phyloP scores from a whole-genome alignment of 2,888 invertebrate species.

The Rhaphigaster nebulosa region DNA sequence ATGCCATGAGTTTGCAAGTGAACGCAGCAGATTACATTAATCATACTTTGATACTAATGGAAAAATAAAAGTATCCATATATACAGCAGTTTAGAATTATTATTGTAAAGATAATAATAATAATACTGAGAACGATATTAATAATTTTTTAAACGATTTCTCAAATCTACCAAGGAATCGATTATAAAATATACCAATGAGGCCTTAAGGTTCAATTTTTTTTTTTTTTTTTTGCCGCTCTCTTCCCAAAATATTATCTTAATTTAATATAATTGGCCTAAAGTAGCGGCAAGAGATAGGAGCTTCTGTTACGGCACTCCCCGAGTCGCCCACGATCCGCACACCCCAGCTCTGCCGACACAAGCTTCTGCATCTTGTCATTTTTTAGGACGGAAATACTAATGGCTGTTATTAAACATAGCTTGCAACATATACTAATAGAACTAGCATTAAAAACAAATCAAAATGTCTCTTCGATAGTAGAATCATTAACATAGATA shows the following conservation, averaged over 20 bases:
- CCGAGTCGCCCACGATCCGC: not conserved
- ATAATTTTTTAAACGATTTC: not conserved
- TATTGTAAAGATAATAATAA: too few relatives aligned
- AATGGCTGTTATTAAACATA: not conserved
- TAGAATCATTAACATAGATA: not conserved
- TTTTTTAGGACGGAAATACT: slow-evolving; percentile 17
- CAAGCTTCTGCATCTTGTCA: not conserved
- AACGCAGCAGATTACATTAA: too few relatives aligned
- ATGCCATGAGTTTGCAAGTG: too few relatives aligned
- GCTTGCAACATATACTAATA: not conserved
- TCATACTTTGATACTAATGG: too few relatives aligned
- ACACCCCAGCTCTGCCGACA: not conserved
- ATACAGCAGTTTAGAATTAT: too few relatives aligned
- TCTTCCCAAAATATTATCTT: not conserved
- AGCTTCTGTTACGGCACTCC: not conserved
- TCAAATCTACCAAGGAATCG: not conserved
- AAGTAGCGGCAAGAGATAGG: not conserved
- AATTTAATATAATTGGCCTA: not conserved
- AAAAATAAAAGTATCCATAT: too few relatives aligned
- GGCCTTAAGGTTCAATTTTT: not conserved
- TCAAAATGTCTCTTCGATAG: not conserved
- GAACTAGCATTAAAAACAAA: not conserved
- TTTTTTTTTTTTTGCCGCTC: not conserved
- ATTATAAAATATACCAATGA: not conserved
- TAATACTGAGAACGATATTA: too few relatives aligned